Percentiles rank a stretch among this genome's conserved stretches.
These are phyloP conservation scores for Octodonta nipae DNA, from an alignment of 2,888 invertebrate genomes.

Conservation along the genomic window DNA sequence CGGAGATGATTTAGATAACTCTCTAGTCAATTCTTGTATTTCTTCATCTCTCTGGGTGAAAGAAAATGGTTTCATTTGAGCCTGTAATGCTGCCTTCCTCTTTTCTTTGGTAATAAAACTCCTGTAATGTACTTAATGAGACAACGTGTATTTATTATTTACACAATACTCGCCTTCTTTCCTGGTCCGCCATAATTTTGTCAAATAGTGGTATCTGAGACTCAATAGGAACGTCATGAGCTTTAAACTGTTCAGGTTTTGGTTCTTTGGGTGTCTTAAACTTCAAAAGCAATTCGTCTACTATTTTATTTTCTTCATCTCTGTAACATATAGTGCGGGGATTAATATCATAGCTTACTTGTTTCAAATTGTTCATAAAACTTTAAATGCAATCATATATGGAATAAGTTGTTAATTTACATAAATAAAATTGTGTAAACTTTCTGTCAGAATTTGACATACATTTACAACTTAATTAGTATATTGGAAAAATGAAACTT, in stretches of 20 bases:
- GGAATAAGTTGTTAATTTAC: no score
- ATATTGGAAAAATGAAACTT: no score
- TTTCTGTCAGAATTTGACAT: no score
- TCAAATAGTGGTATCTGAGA: constrained; percentile 59
- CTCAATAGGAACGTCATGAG: constrained; percentile 54
- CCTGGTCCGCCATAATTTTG: constrained; percentile 57
- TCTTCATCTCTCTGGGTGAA: constrained; percentile 48
- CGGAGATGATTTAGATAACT: constrained; percentile 32
- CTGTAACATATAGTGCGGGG: no score
- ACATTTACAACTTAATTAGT: no score
- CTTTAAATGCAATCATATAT: no score
- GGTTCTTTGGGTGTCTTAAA: constrained; percentile 32
- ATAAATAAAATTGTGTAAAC: no score
- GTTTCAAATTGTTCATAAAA: no score
- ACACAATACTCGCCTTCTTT: constrained; percentile 43
- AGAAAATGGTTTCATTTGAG: constrained; percentile 52
- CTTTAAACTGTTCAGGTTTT: constrained; percentile 41
- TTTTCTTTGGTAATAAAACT: constrained; percentile 45
- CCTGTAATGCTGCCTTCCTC: constrained; percentile 47
- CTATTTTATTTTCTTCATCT: constrained; percentile 50
- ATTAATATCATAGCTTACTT: no score
- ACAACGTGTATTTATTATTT: constrained; percentile 1
- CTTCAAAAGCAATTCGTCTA: constrained; percentile 35
- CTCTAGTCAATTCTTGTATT: constrained; percentile 31
- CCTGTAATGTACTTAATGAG: constrained; percentile 30